Conservation (phyloP, 2,797 vertebrate species). For the Sebastiscus tertius region DNA sequence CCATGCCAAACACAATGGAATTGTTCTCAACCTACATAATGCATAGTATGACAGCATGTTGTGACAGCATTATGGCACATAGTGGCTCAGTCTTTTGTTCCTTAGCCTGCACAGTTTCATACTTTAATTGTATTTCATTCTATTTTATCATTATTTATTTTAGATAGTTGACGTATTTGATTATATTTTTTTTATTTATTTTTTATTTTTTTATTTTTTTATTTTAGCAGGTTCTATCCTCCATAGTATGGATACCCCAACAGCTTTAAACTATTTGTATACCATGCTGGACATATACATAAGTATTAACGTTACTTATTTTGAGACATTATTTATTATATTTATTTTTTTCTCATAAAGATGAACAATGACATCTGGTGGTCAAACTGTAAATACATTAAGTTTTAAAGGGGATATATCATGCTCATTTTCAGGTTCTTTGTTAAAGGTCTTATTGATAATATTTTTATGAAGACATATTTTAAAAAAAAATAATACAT, state of each 20-base stretch:
- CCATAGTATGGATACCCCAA: background rate
- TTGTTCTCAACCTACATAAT: constrained; percentile 52
- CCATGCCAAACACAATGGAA: constrained; percentile 56
- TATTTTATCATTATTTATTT: background rate
- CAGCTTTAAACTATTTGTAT: background rate
- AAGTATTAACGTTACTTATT: background rate
- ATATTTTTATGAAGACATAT: too few species aligned
- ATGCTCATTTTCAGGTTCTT: too few species aligned
- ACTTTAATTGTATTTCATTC: background rate
- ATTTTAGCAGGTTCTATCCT: too few species aligned
- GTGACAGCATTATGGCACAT: constrained; percentile 16
- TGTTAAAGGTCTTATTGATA: too few species aligned
- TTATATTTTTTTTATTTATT: too few species aligned
- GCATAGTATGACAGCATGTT: constrained; percentile 24
- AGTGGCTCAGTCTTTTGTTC: background rate
- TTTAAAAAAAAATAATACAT: too few species aligned
- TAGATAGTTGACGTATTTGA: background rate
- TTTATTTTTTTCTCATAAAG: too few species aligned
- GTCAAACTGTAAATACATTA: background rate
- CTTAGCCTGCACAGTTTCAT: background rate
- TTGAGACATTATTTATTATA: background rate
- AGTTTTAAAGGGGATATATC: too few species aligned
- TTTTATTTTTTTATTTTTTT: too few species aligned
- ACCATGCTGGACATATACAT: background rate
- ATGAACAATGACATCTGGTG: constrained; percentile 1